Evolutionary conservation across 2,888 invertebrate species (phyloP), one percentile per base, ranked within the genome.

Genomic region (Agrochola circellaris): DNA sequence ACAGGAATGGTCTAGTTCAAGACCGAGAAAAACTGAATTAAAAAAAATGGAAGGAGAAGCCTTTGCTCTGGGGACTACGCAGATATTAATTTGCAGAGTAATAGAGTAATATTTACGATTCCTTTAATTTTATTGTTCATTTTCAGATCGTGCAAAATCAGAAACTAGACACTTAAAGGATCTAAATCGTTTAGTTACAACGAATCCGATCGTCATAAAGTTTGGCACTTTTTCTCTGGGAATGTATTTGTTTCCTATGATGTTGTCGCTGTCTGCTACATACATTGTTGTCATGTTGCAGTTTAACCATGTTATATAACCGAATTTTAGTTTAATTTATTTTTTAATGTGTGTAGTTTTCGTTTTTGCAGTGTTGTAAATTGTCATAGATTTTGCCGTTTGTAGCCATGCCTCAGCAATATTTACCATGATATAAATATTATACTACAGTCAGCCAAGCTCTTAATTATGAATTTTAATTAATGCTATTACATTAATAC

Each of bases 231-330:
- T 83, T 66, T 69, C 85, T 13, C 34, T 83, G 48, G 85, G 83
- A 67, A 84, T 83, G 83, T 84, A 84, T 34, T 70, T 83, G 7
- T 84, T 83, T 13, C 83, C 83, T 20, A 84, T 83, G 85, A 76
- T 83, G 81, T 26, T 83, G 34, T 83, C 83, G 11, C 17, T 84
- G 9, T 73, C 81, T 70, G 85, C 81, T 5, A 84, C 83, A 30
- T 81, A 83, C 48, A 83, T 83, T 60, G 81, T 83, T 42, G 85
- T 83, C 2, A 76, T 84, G 85, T 70, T 83, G 58, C 83, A 83
- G 34, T 84, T 84, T 42, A 84, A 83, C 60, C 83, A 83, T 64
- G 81, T 83, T 3, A 84, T 83, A 13, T 83, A 84, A 81, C 34
- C 0, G 2, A 15, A 34, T 38, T 60, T 20, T 13, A 60, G 7